Conservation (phyloP, 2,888 invertebrate species). For the Lottia gigantea region DNA sequence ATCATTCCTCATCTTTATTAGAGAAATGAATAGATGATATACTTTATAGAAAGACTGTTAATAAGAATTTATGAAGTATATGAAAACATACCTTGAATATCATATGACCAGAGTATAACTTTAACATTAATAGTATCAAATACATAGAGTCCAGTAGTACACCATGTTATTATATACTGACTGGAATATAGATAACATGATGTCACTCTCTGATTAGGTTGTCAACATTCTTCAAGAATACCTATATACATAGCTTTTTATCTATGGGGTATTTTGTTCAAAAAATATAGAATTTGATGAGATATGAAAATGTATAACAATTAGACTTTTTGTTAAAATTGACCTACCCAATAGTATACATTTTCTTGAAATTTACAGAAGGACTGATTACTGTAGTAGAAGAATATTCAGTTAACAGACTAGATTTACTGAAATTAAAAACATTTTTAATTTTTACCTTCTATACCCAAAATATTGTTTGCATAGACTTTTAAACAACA, state of each 20-base stretch:
- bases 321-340: neutral
- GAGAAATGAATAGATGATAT: no score
- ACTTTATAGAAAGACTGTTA: no score
- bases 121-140: constrained; percentile 55
- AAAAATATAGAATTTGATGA: no score
- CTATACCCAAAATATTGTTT: no score
- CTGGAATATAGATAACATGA: constrained; percentile 37
- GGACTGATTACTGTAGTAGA: constrained; percentile 10
- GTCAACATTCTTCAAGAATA: no score
- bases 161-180: constrained; percentile 50
- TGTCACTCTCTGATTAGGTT: no score
- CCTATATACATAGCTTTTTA: no score
- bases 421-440: constrained; percentile 11
- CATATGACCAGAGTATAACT: constrained; percentile 51
- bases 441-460: neutral
- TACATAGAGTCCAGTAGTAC: constrained; percentile 42
- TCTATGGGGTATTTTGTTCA: no score
- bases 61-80: no score
- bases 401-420: constrained; percentile 11
- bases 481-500: no score
- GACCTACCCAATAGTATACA: constrained; percentile 33
- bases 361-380: constrained; percentile 34
- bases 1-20: no score
- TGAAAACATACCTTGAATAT: constrained; percentile 38
- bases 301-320: no score